Conservation (phyloP, 2,797 vertebrate species). For the Pangasius mekongensis region DNA sequence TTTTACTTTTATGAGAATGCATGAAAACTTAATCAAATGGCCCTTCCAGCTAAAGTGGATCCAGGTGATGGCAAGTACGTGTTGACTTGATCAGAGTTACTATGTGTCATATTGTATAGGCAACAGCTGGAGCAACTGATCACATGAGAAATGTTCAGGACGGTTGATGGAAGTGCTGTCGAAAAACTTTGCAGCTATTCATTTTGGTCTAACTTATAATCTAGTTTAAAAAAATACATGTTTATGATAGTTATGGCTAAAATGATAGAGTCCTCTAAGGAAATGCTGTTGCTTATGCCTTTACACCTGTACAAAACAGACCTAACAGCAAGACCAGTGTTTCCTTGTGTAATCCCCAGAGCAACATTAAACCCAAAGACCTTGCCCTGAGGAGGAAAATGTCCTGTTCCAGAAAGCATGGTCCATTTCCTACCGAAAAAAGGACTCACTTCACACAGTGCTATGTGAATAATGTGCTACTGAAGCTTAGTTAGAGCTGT, state of each 20-base stretch:
- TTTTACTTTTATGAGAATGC: conserved; percentile 72
- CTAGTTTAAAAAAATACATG: not conserved
- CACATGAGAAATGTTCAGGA: not conserved
- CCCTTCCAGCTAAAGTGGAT: conserved; percentile 60
- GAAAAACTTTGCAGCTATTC: not conserved
- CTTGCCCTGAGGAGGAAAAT: conserved; percentile 63
- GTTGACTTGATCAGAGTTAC: not conserved
- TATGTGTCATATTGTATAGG: not conserved
- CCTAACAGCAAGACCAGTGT: conserved; percentile 35
- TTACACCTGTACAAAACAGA: conserved; percentile 53
- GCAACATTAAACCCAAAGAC: conserved; percentile 54
- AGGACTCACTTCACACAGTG: conserved; percentile 55
- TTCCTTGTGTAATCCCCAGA: conserved; percentile 66
- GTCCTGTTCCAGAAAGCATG: conserved; percentile 60
- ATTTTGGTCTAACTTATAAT: not conserved
- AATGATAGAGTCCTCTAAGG: conserved; percentile 34
- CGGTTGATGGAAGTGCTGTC: not conserved
- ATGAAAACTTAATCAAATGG: conserved; percentile 68
- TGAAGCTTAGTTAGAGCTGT: conserved; percentile 49
- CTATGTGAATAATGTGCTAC: conserved; percentile 50
- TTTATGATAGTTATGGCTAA: not conserved
- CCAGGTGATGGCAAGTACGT: conserved; percentile 65
- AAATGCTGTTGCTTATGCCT: conserved; percentile 28
- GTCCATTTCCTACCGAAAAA: conserved; percentile 63
- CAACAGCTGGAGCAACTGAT: not conserved